Conservation (phyloP, 2,888 invertebrate genomes). For the Sturmia bella region DNA sequence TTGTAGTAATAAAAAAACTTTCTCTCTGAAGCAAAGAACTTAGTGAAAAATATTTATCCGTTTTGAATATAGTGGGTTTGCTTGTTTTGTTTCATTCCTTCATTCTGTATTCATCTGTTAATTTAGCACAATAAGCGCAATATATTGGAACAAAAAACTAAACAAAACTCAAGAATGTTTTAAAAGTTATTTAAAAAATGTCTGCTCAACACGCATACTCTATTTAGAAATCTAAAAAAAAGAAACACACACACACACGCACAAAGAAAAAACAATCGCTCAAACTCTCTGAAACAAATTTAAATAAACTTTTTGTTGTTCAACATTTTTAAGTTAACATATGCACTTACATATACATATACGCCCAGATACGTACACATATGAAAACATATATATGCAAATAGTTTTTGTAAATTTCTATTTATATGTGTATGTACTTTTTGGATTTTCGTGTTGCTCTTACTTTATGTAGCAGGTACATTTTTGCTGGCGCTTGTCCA, state of each 20-base stretch:
- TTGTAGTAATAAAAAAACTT: too few species aligned
- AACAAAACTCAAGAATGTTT: slow-evolving; percentile 21
- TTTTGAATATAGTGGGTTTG: too few species aligned
- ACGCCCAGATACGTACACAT: too few species aligned
- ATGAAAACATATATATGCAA: too few species aligned
- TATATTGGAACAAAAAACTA: slow-evolving; percentile 8
- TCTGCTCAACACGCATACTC: slow-evolving; percentile 8
- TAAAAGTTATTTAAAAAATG: slow-evolving; percentile 32
- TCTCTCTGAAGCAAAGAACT: too few species aligned
- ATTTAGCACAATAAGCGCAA: slow-evolving; percentile 21
- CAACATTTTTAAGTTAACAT: background rate
- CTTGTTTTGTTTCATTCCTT: too few species aligned
- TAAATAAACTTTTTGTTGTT: slow-evolving; percentile 34
- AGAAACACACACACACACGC: too few species aligned
- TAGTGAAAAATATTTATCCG: too few species aligned
- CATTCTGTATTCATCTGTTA: too few species aligned
- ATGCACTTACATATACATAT: background rate
- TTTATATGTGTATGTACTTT: background rate
- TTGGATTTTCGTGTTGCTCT: background rate
- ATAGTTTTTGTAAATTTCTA: too few species aligned
- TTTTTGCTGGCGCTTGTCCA: slow-evolving; percentile 46
- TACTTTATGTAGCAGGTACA: slow-evolving; percentile 23
- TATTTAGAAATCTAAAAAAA: background rate
- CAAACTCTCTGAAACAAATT: slow-evolving; percentile 32
- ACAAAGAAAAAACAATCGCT: too few species aligned